Base-by-base conservation (phyloP, 2,113 vertebrate genomes). In the Redunca redunca region DNA sequence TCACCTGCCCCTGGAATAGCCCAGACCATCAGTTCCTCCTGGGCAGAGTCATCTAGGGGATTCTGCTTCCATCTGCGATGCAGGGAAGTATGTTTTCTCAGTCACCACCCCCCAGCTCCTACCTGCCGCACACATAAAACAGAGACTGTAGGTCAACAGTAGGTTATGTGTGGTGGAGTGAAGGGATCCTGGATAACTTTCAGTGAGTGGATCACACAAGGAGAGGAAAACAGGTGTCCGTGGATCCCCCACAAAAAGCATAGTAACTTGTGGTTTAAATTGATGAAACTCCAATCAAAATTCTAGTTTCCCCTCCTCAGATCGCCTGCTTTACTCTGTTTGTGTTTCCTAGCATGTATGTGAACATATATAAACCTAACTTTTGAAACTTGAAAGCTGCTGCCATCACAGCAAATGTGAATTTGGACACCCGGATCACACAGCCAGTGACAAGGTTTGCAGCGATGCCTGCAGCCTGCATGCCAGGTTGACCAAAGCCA, bases 381-480 rank as follows among this genome's bases (percentile, higher is more conserved):
- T 30, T n/a, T 1, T 0, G 13, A 25, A 60, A 4, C 26, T 6
- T 0, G 4, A 58, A 60, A 52, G 90, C 25, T 43, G 4, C 2
- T 2, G 1, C 17, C 10, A 58, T 28, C 83, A 11, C 55, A 2
- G 15, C 58, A 33, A 2, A 5, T 6, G 40, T 10, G 28, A 21
- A 15, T 9, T 1, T 33, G 62, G 33, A 14, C 2, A 1, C 43
- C 25, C 14, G n/a, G 19, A 2, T 1, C 25, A 21, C 46, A 9
- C 4, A 2, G 58, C 71, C 52, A 40, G 14, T 6, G 67, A 5
- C 7, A 1, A 26, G 58, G 5, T 55, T 2, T 53, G 52, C 55
- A 5, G 48, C 3, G 23, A 16, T 4, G 13, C 17, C 40, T 16
- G 52, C 46, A 9, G 9, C 40, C 53, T 3, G 5, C 2, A 8